Base-by-base conservation (phyloP, 2,888 invertebrate genomes). In the Erebia palarica region DNA sequence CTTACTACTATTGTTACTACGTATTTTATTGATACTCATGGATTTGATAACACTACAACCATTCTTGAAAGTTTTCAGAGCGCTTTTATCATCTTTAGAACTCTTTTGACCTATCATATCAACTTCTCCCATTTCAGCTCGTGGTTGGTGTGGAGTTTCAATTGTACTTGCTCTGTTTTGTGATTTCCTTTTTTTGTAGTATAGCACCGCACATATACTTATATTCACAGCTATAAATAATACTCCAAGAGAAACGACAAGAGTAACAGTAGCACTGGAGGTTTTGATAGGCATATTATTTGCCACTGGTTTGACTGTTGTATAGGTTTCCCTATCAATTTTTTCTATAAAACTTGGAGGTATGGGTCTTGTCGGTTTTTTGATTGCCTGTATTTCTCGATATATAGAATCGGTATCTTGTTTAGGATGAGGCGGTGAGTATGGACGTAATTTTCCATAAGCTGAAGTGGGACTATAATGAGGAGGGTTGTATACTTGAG, bases 211-310 rank as follows among this genome's bases (percentile, higher is more conserved):
- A 79, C 96, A 96, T 49, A 95, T 94, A n/a, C 95, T 94, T 13
- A 97, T 87, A 83, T 97, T 97, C 9, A 96, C 92, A 27, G 96
- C 87, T 9, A 97, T 88, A 82, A 97, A 97, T 60, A 96, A 87
- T 65, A 96, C 93, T 36, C 96, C 96, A 74, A 96, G 89, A 0
- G 94, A 94, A 63, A 96, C 93, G 59, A 96, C 89, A 66, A 96
- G 86, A 75, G 95, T 94, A 73, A 95, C 87, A n/a, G 95, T 95
- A 7, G 95, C 94, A 73, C 95, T 93, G 10, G 95, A 94, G 70
- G 94, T 94, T 84, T 94, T 94, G 47, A 94, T 84, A 69, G 94
- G 87, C 75, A 88, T 80, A 74, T 78, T 78, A 75, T 78, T 78
- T 64, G 72, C 58, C 55, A 74, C 78, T 47, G 87, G 85, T 81